Evolutionary conservation across 2,113 vertebrate species (phyloP).

Genomic region (Nipponia nippon): DNA sequence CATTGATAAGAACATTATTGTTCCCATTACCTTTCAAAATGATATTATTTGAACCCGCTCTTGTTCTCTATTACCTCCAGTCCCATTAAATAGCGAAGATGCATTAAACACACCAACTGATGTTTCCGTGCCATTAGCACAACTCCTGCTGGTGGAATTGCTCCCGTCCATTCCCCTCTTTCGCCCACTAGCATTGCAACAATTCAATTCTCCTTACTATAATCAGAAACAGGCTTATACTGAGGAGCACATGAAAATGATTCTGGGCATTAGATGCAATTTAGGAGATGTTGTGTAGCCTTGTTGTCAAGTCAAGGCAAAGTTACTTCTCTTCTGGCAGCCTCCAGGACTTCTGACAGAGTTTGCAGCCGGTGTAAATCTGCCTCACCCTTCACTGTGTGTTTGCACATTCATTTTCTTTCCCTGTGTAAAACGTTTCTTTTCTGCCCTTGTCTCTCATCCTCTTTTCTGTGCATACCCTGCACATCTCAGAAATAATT

Average conservation of each 20-base stretch:
- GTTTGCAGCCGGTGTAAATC: neutral
- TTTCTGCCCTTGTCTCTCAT: neutral
- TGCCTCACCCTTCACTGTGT: neutral
- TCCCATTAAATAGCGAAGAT: neutral
- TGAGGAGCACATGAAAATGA: neutral
- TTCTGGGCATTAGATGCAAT: neutral
- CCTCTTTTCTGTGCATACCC: neutral
- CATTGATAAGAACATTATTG: neutral
- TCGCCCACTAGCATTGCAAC: neutral
- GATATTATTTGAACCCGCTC: neutral
- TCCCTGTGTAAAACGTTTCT: neutral
- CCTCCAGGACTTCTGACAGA: neutral
- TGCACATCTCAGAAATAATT: neutral
- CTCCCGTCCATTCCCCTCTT: neutral
- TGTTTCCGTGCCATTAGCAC: neutral
- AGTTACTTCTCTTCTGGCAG: neutral
- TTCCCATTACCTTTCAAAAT: neutral
- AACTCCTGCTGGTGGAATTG: neutral
- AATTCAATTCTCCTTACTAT: neutral
- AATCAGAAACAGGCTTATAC: neutral
- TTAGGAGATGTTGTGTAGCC: neutral
- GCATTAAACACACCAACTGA: neutral
- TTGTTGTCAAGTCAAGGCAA: neutral
- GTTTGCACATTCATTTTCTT: neutral
- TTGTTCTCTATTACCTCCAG: neutral